Base-by-base conservation (phyloP, 1,140 invertebrate genomes). In the Plectus sambesii region DNA sequence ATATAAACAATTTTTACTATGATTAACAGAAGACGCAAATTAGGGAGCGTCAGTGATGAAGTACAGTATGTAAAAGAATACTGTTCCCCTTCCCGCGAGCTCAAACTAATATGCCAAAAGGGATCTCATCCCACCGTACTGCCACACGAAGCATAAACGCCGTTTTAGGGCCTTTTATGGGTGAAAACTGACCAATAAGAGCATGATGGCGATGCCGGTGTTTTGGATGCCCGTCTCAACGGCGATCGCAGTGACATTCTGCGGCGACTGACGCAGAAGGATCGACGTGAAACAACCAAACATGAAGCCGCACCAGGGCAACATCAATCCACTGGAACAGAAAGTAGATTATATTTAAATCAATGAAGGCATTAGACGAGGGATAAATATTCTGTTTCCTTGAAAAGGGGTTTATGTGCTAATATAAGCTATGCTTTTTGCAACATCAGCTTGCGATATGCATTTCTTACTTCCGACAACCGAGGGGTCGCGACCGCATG, bases 211-310 rank as follows among this genome's bases (percentile, higher is more conserved):
- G 54, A 92, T 85, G 17, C 87, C 88, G 0, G 87, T 90, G 72
- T 94, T 93, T 72, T 93, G 88, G 43, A 93, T 81, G 33, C 88
- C 88, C 12, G 87, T 88, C 74, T 94, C 88, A 49, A 93, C 82
- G 4, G 83, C 80, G 59, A 94, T 88, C 2, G 88, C 85, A 1
- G 87, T 72, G 5, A 80, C 73, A 62, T 92, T 52, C 20, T 49
- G 48, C 0, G 66, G 66, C 19, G 49, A 45, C 37, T 69, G 61
- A 35, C 55, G 27, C 8, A 63, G 35, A 2, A 67, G 19, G 19
- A 67, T 53, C 5, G 64, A 47, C 2, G 64, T 47, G 33, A 68
- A 69, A 26, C 64, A 81, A 23, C 86, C 88, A 26, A 81, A 72
- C 2, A 80, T 30, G 71, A 89, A 96, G 3, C 89, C 90, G 19